Evolutionary conservation across 2,797 vertebrate genomes (phyloP).

Genomic region (Oceanodroma leucorhoa): DNA sequence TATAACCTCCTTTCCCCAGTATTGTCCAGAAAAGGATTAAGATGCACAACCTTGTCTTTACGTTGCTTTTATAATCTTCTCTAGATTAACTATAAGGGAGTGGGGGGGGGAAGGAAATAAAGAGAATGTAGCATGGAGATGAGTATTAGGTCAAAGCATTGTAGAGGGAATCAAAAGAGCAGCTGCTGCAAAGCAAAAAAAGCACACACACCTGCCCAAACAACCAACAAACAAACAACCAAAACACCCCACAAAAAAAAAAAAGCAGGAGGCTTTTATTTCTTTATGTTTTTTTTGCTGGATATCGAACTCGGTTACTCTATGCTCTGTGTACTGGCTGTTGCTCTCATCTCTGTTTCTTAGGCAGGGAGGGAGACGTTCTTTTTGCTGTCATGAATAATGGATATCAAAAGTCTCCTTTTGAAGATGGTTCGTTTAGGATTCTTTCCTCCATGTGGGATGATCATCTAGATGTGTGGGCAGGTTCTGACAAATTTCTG

Average conservation of each 20-base stretch:
- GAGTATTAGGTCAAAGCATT: background rate
- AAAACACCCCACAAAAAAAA: background rate
- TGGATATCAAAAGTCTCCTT: background rate
- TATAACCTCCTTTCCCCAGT: background rate
- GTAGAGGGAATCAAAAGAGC: background rate
- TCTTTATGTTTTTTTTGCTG: background rate
- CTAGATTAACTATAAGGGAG: background rate
- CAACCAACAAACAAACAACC: background rate
- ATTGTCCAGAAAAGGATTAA: slow-evolving; percentile 9
- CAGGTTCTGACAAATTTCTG: background rate
- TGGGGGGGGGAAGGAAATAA: background rate
- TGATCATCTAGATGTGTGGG: background rate
- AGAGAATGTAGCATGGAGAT: background rate
- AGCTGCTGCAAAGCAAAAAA: background rate
- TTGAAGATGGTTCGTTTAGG: background rate
- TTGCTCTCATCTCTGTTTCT: background rate
- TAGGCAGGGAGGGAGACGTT: background rate
- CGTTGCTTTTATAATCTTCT: background rate
- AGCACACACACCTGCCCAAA: rapidly evolving
- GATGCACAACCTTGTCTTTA: background rate
- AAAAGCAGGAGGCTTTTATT: background rate
- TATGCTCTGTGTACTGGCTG: background rate
- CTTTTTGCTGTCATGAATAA: background rate
- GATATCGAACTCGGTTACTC: background rate
- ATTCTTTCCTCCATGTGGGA: background rate